Conservation (phyloP, 64 coral and sea anemone species). For the Montipora foliosa region DNA sequence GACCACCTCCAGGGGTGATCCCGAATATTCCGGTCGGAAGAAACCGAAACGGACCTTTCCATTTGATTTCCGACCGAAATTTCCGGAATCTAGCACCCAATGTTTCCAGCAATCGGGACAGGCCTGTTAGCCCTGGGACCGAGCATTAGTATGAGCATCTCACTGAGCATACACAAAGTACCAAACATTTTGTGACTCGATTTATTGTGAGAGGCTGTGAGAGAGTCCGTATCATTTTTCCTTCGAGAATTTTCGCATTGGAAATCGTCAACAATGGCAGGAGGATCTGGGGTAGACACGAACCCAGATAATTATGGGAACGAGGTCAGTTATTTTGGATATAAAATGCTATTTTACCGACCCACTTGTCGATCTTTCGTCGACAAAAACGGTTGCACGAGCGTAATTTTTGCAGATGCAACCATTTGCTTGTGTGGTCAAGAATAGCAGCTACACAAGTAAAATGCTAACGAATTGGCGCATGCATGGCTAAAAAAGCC, state of each 20-base stretch:
- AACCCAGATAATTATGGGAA: conserved; percentile 15
- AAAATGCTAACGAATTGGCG: too few species aligned
- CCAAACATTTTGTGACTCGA: neutral
- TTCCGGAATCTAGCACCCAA: too few species aligned
- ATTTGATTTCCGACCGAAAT: too few species aligned
- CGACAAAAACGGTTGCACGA: too few species aligned
- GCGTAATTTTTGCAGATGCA: too few species aligned
- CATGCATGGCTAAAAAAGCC: too few species aligned
- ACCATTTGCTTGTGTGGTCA: too few species aligned
- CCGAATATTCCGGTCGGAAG: too few species aligned
- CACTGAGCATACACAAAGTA: conserved; percentile 20
- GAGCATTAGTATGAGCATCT: neutral
- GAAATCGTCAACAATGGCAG: neutral
- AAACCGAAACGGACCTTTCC: too few species aligned
- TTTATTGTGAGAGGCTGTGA: neutral
- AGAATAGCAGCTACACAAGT: too few species aligned
- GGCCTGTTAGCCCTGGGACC: neutral
- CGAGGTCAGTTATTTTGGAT: neutral
- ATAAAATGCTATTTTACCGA: neutral
- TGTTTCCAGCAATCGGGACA: too few species aligned
- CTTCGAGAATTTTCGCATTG: neutral
- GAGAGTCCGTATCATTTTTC: neutral
- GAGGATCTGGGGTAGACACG: conserved; percentile 10
- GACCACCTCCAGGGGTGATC: too few species aligned
- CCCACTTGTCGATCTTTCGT: neutral